Conservation (phyloP, 2,888 invertebrate species). For the Hydroisotoma schaefferi region DNA sequence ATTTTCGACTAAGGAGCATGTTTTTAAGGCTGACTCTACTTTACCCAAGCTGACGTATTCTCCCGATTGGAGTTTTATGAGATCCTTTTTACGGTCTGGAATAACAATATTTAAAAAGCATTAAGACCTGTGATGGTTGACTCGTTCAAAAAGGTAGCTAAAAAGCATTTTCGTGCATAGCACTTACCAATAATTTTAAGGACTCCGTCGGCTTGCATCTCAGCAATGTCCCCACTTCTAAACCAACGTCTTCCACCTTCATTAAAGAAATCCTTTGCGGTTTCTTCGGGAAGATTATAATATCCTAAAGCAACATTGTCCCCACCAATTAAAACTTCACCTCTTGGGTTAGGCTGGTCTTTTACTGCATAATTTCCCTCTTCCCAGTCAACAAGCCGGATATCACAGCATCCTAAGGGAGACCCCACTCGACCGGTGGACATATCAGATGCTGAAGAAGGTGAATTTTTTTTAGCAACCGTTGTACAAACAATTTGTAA, state of each 20-base stretch:
- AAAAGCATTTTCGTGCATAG: neutral
- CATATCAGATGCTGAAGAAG: constrained; percentile 61
- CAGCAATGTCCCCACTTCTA: constrained; percentile 92
- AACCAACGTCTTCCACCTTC: constrained; percentile 83
- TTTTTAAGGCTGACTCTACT: constrained; percentile 91
- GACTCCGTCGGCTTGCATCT: constrained; percentile 86
- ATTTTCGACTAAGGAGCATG: constrained; percentile 90
- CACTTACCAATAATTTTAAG: constrained; percentile 88
- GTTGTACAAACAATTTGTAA: neutral
- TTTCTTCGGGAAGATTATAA: constrained; percentile 72
- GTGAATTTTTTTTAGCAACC: constrained; percentile 37
- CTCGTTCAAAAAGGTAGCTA: neutral
- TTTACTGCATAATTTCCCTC: constrained; percentile 85
- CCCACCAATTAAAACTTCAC: constrained; percentile 69
- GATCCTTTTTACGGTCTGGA: constrained; percentile 94
- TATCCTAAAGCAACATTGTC: constrained; percentile 90
- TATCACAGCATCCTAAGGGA: constrained; percentile 76
- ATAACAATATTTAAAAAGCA: too few relatives aligned
- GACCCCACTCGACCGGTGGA: constrained; percentile 83
- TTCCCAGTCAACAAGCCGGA: constrained; percentile 84
- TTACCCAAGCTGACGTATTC: constrained; percentile 97
- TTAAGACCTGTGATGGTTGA: neutral
- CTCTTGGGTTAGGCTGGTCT: constrained; percentile 79
- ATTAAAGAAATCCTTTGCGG: constrained; percentile 78
- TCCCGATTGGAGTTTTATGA: constrained; percentile 94